Conservation (phyloP, 2,797 vertebrate species). For the Myotis vivesi region DNA sequence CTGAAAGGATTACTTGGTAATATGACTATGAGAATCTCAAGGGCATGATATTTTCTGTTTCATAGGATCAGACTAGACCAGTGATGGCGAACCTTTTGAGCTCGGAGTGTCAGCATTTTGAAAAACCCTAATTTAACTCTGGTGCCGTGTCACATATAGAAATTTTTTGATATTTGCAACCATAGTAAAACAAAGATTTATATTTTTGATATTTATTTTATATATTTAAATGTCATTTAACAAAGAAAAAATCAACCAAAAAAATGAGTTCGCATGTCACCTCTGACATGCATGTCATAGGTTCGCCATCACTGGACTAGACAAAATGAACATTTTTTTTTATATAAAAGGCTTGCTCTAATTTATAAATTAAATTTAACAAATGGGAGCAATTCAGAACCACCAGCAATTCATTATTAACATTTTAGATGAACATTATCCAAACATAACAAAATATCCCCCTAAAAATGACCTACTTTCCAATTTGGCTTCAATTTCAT, state of each 20-base stretch:
- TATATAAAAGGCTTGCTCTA: constrained; percentile 5
- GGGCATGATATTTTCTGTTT: neutral
- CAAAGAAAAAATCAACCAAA: no score
- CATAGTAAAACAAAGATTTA: no score
- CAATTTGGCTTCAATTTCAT: neutral
- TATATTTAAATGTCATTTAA: no score
- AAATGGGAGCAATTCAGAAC: constrained; percentile 29
- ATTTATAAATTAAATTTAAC: constrained; percentile 51
- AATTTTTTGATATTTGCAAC: no score
- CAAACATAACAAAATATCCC: constrained; percentile 29
- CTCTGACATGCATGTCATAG: no score
- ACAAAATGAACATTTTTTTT: neutral
- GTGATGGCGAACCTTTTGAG: no score
- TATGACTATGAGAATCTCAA: constrained; percentile 27
- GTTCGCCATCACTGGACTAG: neutral
- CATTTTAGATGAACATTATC: constrained; percentile 13
- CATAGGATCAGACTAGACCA: neutral
- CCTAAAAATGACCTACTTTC: constrained; percentile 16
- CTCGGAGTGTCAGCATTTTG: no score
- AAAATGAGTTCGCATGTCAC: no score
- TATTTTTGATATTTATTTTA: no score
- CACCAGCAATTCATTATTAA: constrained; percentile 40
- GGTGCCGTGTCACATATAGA: no score
- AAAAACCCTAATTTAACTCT: no score
- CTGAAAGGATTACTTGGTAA: constrained; percentile 14